phyloP scores from a whole-genome alignment of 2,113 vertebrate species.

The Lepidothrix coronata region DNA sequence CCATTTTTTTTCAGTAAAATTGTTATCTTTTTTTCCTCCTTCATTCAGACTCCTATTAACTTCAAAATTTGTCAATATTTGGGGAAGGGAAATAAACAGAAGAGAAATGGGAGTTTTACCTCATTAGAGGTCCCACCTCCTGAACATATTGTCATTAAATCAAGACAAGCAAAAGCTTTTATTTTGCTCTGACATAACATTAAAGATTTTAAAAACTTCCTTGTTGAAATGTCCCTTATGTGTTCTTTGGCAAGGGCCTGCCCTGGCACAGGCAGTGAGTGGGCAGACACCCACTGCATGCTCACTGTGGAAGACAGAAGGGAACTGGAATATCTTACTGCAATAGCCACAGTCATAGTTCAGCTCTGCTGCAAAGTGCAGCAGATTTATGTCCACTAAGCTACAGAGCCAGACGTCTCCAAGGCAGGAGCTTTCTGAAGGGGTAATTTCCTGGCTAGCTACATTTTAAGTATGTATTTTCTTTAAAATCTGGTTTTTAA shows the following conservation, averaged over 20 bases:
- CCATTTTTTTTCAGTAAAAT: not conserved
- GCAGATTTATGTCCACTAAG: not conserved
- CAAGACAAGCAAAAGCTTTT: not conserved
- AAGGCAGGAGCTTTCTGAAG: not conserved
- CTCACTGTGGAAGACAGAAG: not conserved
- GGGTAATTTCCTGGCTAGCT: not conserved
- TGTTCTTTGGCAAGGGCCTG: not conserved
- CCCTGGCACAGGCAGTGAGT: not conserved
- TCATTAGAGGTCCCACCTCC: not conserved
- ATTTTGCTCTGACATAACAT: not conserved
- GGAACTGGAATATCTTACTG: not conserved
- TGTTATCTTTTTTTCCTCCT: not conserved
- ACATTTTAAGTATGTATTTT: not conserved
- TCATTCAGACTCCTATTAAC: not conserved
- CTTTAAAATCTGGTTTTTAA: not conserved
- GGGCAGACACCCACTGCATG: not conserved
- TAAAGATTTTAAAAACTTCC: not conserved
- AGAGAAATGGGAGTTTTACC: not conserved
- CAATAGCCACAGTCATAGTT: not conserved
- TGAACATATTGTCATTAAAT: not conserved
- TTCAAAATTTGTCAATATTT: not conserved
- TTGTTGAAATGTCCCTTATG: not conserved
- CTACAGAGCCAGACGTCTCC: not conserved
- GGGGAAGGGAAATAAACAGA: not conserved
- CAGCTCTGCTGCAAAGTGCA: not conserved